Conservation (phyloP, 1,140 invertebrate species). For the Dufourea novaeangliae region DNA sequence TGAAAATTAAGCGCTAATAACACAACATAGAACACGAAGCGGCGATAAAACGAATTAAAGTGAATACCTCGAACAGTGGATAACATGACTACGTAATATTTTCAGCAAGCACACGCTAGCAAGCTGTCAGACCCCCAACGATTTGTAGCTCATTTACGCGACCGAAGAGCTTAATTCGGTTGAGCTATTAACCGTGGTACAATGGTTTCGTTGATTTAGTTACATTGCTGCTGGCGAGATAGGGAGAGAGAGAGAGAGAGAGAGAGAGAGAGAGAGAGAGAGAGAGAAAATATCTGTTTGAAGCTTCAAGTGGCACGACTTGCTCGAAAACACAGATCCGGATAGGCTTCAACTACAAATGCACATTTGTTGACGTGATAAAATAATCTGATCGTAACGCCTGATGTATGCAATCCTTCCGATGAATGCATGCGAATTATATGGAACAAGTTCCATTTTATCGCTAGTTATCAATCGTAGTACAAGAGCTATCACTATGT, state of each 20-base stretch:
- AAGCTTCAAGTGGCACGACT: slow-evolving; percentile 1
- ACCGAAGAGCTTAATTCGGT: slow-evolving; percentile 33
- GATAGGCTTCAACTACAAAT: not conserved
- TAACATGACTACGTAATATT: slow-evolving; percentile 16
- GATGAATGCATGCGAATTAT: slow-evolving; percentile 6
- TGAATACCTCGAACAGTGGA: slow-evolving; percentile 2
- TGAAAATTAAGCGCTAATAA: not conserved
- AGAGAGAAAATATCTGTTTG: not conserved
- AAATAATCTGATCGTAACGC: slow-evolving; percentile 29
- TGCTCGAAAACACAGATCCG: slow-evolving; percentile 11
- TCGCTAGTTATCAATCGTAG: not conserved
- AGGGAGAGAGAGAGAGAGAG: not conserved
- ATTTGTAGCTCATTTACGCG: slow-evolving; percentile 43
- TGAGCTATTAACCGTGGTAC: slow-evolving; percentile 27
- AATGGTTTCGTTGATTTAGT: slow-evolving; percentile 41
- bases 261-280: not conserved
- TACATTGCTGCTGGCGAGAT: not conserved
- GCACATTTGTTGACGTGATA: slow-evolving; percentile 11
- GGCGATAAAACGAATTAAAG: slow-evolving; percentile 17
- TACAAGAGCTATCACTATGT: not conserved
- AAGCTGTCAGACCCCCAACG: slow-evolving; percentile 4
- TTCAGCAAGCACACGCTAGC: slow-evolving; percentile 4
- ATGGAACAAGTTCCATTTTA: not conserved
- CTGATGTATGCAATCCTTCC: not conserved
- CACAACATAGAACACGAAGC: not conserved